These are phyloP conservation scores for Watsonalla binaria DNA, from an alignment of 2,888 invertebrate genomes.

Conservation along the genomic window DNA sequence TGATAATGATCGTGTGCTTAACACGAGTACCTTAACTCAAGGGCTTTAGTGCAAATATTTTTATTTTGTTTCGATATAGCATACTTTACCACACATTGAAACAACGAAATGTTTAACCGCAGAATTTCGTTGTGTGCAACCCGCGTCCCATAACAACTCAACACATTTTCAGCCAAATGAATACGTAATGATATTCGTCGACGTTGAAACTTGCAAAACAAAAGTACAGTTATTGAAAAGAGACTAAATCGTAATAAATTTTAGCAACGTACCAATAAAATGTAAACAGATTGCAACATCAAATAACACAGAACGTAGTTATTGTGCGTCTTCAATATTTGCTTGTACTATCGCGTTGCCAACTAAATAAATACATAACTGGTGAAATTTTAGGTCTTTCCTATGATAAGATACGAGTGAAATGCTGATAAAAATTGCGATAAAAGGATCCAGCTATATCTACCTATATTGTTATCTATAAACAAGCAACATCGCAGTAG, in stretches of 20 bases:
- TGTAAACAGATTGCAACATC: too few species aligned
- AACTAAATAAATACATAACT: constrained; percentile 59
- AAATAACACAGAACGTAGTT: constrained; percentile 2
- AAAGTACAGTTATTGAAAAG: too few species aligned
- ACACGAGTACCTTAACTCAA: constrained; percentile 14
- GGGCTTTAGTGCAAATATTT: constrained; percentile 27
- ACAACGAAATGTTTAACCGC: too few species aligned
- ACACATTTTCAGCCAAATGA: too few species aligned
- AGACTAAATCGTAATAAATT: too few species aligned
- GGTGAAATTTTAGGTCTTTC: constrained; percentile 52
- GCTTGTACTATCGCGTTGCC: constrained; percentile 47
- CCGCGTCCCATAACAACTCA: too few species aligned
- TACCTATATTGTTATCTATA: constrained; percentile 2
- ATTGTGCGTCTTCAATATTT: constrained; percentile 55
- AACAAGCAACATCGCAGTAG: not conserved
- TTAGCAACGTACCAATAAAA: too few species aligned
- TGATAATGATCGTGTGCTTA: constrained; percentile 47
- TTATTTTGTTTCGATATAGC: constrained; percentile 20
- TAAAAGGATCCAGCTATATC: constrained; percentile 16
- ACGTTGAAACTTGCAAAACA: too few species aligned
- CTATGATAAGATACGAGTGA: constrained; percentile 62
- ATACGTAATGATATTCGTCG: too few species aligned
- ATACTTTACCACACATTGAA: not conserved
- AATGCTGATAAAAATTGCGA: constrained; percentile 52
- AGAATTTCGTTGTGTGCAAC: too few species aligned